phyloP scores from a whole-genome alignment of 2,888 invertebrate genomes.

The Julus scanicus region DNA sequence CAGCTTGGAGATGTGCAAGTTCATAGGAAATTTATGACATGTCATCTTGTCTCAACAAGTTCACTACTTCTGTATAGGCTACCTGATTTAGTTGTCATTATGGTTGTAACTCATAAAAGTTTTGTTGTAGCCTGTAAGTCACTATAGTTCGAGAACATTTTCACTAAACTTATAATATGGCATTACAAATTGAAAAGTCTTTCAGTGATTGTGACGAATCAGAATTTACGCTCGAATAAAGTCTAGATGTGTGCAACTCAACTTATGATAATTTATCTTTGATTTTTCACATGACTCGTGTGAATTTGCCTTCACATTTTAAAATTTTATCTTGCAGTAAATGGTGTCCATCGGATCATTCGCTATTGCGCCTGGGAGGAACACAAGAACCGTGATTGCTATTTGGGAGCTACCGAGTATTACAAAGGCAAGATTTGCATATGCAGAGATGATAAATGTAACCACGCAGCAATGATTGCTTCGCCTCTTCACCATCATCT shows the following conservation, averaged over 20 bases:
- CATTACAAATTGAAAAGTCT: too few relatives aligned
- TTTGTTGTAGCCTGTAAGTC: too few relatives aligned
- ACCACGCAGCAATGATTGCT: slow-evolving; percentile 52
- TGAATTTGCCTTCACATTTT: neutral
- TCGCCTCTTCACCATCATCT: slow-evolving; percentile 21
- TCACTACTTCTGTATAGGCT: too few relatives aligned
- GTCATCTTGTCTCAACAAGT: too few relatives aligned
- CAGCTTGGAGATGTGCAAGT: neutral
- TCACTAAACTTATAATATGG: too few relatives aligned
- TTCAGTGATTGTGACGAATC: too few relatives aligned
- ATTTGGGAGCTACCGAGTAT: slow-evolving; percentile 55
- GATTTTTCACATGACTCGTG: neutral
- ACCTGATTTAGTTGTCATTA: too few relatives aligned
- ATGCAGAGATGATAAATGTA: slow-evolving; percentile 53
- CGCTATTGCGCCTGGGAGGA: slow-evolving; percentile 57
- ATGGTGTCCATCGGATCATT: slow-evolving; percentile 54
- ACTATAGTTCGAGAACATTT: too few relatives aligned
- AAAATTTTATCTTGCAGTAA: slow-evolving; percentile 44
- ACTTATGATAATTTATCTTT: neutral
- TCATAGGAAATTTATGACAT: too few relatives aligned
- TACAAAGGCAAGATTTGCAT: slow-evolving; percentile 55
- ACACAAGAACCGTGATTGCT: slow-evolving; percentile 53
- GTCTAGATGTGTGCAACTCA: neutral
- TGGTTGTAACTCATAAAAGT: too few relatives aligned
- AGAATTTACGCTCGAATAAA: neutral